Base-by-base conservation (phyloP, 2,888 invertebrate species). In the Ephialtes manifestator region DNA sequence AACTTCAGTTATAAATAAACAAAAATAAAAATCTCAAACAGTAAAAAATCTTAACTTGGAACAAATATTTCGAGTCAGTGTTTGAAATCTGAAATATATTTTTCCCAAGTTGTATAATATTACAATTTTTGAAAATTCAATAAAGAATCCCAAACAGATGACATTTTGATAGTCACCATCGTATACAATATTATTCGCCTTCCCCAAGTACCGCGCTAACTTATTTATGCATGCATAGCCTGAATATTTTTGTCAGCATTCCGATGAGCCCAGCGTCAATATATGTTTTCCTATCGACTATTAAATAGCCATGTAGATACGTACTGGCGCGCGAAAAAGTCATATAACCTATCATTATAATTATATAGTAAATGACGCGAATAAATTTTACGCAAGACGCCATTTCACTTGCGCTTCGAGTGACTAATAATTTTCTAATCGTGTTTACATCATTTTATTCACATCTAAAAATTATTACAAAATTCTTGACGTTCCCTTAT, bases 191-290 rank as follows among this genome's bases (percentile, higher is more conserved):
- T 81, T 81, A 68, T 63, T 35, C 55, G 53, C 65, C 35, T 74
- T 68, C 68, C 39, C 65, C 48, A 43, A 35, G 18, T 39, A 28
- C 53, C 65, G 15, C 70, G 35, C 15, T n/a, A n/a, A n/a, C n/a
- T n/a, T n/a, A n/a, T n/a, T n/a, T n/a, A n/a, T n/a, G n/a, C n/a
- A n/a, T n/a, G n/a, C n/a, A n/a, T n/a, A n/a, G 39, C 63, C 51
- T 28, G 35, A 24, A 35, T 43, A 55, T 80, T 80, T 80, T 65
- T 13, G n/a, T 46, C 71, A 28, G 28, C 43, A 63, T 51, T 53
- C 43, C 31, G 60, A 20, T 43, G 35, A 31, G 31, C 43, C 28
- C 43, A 35, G 31, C 46, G 35, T 15, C 7, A 15, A 1, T 18
- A 35, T 35, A 31, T 35, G 7, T n/a, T 31, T 67, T 46, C 13